These are phyloP conservation scores for Disparrhopalites patrizii DNA, from an alignment of 2,888 invertebrate genomes.

Conservation along the genomic window DNA sequence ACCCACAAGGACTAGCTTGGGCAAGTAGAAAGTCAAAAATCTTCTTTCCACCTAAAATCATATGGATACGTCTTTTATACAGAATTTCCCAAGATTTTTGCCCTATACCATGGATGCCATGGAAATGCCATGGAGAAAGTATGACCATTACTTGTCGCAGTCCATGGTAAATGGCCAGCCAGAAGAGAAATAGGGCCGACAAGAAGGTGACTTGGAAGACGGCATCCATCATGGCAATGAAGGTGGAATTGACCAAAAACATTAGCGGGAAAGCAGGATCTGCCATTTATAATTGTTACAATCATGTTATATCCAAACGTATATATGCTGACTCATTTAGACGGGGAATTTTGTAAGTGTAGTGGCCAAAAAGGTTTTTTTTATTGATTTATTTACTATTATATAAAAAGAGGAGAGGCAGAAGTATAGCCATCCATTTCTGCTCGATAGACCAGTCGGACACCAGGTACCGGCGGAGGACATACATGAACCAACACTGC, in stretches of 20 bases:
- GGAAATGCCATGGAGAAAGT: background rate
- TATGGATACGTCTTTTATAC: background rate
- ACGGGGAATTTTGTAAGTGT: too few relatives aligned
- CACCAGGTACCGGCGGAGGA: conserved; percentile 77
- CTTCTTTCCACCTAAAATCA: conserved; percentile 72
- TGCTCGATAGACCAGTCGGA: conserved; percentile 97
- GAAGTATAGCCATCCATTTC: conserved; percentile 85
- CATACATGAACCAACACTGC: conserved; percentile 91
- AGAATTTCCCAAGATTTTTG: background rate
- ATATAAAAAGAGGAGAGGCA: conserved; percentile 82
- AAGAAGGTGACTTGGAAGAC: conserved; percentile 86
- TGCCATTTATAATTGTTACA: conserved; percentile 51
- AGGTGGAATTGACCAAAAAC: conserved; percentile 80
- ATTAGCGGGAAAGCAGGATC: conserved; percentile 92
- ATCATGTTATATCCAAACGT: background rate
- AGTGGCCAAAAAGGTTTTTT: background rate
- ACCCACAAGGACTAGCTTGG: conserved; percentile 81
- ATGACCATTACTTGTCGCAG: conserved; percentile 66
- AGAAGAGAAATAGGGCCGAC: conserved; percentile 80
- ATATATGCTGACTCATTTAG: too few relatives aligned
- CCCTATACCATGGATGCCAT: background rate
- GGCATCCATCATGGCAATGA: conserved; percentile 89
- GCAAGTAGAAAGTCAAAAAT: conserved; percentile 80
- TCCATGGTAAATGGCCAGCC: conserved; percentile 94
- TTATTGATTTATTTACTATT: conserved; percentile 67